Evolutionary conservation across 2,797 vertebrate genomes (phyloP), one percentile per base, ranked within the genome.

Genomic region (Danio jaintianensis): DNA sequence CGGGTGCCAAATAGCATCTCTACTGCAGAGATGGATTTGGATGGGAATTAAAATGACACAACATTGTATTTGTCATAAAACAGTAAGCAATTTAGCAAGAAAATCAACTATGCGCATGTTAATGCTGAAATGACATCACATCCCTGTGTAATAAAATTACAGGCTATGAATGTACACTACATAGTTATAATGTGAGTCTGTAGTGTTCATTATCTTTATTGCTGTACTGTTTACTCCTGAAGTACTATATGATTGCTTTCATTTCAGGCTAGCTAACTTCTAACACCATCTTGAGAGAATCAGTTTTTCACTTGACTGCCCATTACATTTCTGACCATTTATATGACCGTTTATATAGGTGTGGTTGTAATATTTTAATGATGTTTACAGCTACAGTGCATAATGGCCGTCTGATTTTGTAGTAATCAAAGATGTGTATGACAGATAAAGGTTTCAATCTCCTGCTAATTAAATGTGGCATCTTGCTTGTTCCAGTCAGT

Each of bases 401-500:
- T 15, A 62, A 79, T 79, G 47, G 12, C 64, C 40, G 43, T 71
- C 61, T 69, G 29, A n/a, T 70, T 86, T 29, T 15, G 62, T 56
- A 67, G 86, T 36, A 50, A 78, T 82, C 85, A 87, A 70, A 85
- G 81, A 85, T 77, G 84, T 76, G 47, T 87, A 89, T 86, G 86
- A 82, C 87, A 89, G 89, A 87, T 85, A 87, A 90, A 87, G 88
- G 83, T 89, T 88, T 93, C 90, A 91, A 81, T 91, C 87, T 86
- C 86, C 84, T 48, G 43, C 87, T 94, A 93, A 93, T 92, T 92
- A 89, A 93, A 92, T 80, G 86, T 86, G 79, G 88, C 89, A 89
- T 87, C 87, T 83, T 79, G 81, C 84, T 87, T 86, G 71, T 59
- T 87, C 88, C 90, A 88, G 92, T 92, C 91, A 90, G 87, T 56